Evolutionary conservation across 2,797 vertebrate genomes (phyloP).

Genomic region (Acrossocheilus fasciatus): DNA sequence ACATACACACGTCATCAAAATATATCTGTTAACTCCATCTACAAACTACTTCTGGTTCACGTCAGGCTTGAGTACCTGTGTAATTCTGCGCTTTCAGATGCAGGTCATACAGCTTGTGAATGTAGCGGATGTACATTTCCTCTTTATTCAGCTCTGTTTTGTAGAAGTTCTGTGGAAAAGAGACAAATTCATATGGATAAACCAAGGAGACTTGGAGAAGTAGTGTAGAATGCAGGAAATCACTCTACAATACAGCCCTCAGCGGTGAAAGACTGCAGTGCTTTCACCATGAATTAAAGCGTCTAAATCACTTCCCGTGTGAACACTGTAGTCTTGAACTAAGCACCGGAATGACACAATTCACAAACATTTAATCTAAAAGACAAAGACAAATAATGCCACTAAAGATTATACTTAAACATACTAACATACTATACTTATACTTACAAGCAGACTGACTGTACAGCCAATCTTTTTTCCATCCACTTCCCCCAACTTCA

Average conservation of each 20-base stretch:
- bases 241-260: background rate
- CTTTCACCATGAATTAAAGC: background rate
- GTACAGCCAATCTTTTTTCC: conserved; percentile 99
- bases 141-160: conserved; percentile 99
- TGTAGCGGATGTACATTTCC: conserved; percentile 99
- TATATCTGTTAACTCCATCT: background rate
- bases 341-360: background rate
- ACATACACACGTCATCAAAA: conserved; percentile 25
- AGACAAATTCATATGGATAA: conserved; percentile 53
- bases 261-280: background rate
- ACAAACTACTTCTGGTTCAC: background rate
- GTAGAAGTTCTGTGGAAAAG: conserved; percentile 92
- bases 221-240: conserved; percentile 29
- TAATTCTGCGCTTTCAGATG: conserved; percentile 99
- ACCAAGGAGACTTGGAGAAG: conserved; percentile 38
- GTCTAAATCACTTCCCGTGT: background rate
- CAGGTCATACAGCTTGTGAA: conserved; percentile 97
- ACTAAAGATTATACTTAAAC: conserved; percentile 61
- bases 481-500: conserved; percentile 98
- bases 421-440: conserved; percentile 63
- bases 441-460: conserved; percentile 95
- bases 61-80: conserved; percentile 84
- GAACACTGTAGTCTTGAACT: background rate
- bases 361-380: background rate
- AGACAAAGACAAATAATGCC: conserved; percentile 32